Evolutionary conservation across 2,888 invertebrate genomes (phyloP), one percentile per base, ranked within the genome.

Genomic region (Tachina fera): DNA sequence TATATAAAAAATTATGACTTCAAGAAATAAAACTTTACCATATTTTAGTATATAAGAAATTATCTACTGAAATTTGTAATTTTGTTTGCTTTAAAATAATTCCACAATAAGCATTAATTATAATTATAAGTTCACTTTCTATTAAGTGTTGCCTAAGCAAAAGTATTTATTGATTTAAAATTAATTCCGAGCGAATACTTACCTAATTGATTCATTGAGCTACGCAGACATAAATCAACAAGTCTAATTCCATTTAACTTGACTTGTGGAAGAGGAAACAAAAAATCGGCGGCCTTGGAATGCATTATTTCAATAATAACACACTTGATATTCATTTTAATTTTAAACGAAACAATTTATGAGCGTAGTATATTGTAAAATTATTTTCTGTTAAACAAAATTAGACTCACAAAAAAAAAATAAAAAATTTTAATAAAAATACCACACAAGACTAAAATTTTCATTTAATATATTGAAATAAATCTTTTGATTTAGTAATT

Each of bases 241-340:
- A 68, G 53, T 68, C 3, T 19, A 19, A 1, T 22, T 56, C 47
- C 31, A 9, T 58, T 3, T 31, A 71, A 70, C 70, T 43, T 53
- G 3, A 1, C n/a, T 45, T n/a, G 8, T 45, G 8, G 1, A 72
- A 31, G 0, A 19, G 74, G 49, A 74, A 60, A 41, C 16, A 61
- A 19, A 39, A 51, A 61, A 14, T 41, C 13, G 10, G 14, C 41
- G 51, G 9, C 9, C 16, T 51, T 16, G 3, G 16, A 9, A 9
- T 16, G n/a, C 13, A 31, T 61, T 41, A 61, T 19, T 47, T 60
- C 1, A 49, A 16, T 1, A 72, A 3, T 16, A 39, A 47, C 1
- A 60, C 13, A 47, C 47, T 49, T 60, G 16, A 41, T 49, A 49
- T 74, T 61, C 49, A 14, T 39, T 49, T 49, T 19, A 49, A 49